Evolutionary conservation across 2,888 invertebrate genomes (phyloP).

Genomic region (Drosophila multiciliata): DNA sequence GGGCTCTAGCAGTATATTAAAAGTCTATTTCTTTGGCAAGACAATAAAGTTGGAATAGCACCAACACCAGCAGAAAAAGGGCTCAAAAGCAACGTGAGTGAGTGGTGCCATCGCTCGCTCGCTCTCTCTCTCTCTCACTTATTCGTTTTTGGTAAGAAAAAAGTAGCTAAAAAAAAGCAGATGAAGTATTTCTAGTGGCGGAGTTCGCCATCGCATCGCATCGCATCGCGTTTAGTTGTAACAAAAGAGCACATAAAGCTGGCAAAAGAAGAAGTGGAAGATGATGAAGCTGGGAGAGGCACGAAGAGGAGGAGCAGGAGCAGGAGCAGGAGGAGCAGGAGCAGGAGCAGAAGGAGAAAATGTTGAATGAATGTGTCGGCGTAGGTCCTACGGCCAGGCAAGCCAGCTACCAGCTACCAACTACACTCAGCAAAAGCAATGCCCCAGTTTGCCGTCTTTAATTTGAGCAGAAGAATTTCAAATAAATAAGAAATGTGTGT

Average conservation of each 20-base stretch:
- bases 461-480: background rate
- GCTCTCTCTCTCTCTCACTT: background rate
- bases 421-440: slow-evolving; percentile 3
- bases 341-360: slow-evolving; percentile 20
- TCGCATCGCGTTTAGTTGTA: slow-evolving; percentile 50
- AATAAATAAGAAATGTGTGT: background rate
- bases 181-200: slow-evolving; percentile 48
- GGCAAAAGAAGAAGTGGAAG: slow-evolving; percentile 20
- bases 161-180: slow-evolving; percentile 43
- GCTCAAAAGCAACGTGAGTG: background rate
- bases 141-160: slow-evolving; percentile 3
- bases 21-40: slow-evolving; percentile 80
- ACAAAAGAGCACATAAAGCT: slow-evolving; percentile 64
- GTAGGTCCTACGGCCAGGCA: slow-evolving; percentile 37
- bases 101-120: background rate
- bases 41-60: slow-evolving; percentile 68
- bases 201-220: slow-evolving; percentile 20
- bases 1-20: slow-evolving; percentile 72
- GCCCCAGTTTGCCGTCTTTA: background rate
- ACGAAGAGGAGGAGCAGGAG: background rate
- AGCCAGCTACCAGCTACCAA: background rate
- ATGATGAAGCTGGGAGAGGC: slow-evolving; percentile 1
- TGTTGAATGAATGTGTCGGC: background rate
- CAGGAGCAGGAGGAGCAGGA: background rate
- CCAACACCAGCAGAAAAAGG: slow-evolving; percentile 27